Percentiles rank a stretch among this genome's conserved stretches.
phyloP scores from a whole-genome alignment of 2,888 invertebrate genomes.

The Tetragnatha montana region DNA sequence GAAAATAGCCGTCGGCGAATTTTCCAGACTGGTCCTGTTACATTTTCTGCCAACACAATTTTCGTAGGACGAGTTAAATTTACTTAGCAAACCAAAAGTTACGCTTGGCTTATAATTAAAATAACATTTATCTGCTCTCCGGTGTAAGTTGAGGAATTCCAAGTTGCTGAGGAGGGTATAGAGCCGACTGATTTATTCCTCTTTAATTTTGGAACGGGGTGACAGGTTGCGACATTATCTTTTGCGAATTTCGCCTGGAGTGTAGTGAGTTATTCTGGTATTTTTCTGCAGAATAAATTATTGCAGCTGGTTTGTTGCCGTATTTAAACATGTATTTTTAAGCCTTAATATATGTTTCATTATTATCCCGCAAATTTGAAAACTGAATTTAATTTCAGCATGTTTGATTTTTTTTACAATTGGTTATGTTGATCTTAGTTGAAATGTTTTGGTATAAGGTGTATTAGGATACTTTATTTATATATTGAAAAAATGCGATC shows the following conservation, averaged over 20 bases:
- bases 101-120: slow-evolving; percentile 3
- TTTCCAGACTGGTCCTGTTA: neutral
- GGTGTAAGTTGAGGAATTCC: neutral
- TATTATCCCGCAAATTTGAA: neutral
- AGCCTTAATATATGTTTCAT: neutral
- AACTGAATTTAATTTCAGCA: neutral
- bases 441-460: no score
- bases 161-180: neutral
- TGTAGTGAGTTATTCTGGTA: neutral
- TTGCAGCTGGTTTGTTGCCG: no score
- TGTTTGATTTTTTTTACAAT: neutral
- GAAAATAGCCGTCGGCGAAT: slow-evolving; percentile 19
- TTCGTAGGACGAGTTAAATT: slow-evolving; percentile 4
- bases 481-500: no score
- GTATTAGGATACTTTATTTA: no score
- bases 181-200: neutral
- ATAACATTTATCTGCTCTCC: neutral
- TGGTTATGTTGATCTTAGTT: no score
- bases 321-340: no score
- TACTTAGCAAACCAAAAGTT: slow-evolving; percentile 23
- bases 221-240: neutral
- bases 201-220: neutral
- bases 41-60: slow-evolving; percentile 8
- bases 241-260: neutral
- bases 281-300: neutral